Conservation (phyloP, 2,113 vertebrate genomes). For the Empidonax alnorum region DNA sequence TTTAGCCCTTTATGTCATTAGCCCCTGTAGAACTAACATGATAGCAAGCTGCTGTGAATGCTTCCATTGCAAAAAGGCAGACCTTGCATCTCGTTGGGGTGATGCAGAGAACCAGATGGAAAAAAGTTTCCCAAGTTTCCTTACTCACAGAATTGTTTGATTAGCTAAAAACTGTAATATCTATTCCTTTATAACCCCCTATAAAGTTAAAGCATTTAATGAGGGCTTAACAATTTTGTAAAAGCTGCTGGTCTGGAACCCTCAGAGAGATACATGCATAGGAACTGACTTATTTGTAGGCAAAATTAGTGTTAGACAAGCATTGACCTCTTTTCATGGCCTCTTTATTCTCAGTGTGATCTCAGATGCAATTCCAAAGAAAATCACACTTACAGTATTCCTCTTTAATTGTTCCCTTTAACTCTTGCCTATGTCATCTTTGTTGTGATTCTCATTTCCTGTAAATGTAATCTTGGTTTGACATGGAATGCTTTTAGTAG, state of each 20-base stretch:
- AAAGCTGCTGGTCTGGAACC: background rate
- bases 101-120: background rate
- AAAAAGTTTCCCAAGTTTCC: background rate
- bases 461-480: background rate
- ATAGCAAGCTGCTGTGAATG: background rate
- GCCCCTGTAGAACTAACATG: background rate
- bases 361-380: background rate
- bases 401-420: background rate
- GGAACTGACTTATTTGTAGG: background rate
- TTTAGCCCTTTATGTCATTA: background rate
- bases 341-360: background rate
- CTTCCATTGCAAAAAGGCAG: background rate
- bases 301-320: background rate
- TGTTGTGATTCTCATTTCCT: background rate
- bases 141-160: background rate
- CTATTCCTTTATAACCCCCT: background rate
- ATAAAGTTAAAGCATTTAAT: background rate
- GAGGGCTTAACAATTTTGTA: background rate
- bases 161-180: background rate
- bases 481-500: background rate
- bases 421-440: background rate
- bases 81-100: background rate
- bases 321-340: background rate
- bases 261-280: background rate
- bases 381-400: background rate